Percentiles rank a stretch among this genome's conserved stretches.
Evolutionary conservation across 2,113 vertebrate species (phyloP).

Genomic region (Trochalopteron elliotii): DNA sequence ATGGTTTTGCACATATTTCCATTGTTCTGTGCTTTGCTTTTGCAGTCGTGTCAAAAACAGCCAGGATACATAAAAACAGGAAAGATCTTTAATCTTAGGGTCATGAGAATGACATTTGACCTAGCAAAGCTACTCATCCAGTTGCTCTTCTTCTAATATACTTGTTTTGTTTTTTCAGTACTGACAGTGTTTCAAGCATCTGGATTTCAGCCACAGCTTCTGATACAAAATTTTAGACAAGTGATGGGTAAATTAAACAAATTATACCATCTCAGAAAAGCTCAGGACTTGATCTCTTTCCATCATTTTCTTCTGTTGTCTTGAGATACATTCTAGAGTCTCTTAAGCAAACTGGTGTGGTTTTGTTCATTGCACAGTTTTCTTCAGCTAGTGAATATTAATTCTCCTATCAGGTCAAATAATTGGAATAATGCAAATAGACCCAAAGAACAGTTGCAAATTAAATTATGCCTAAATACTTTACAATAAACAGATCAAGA

Average conservation of each 20-base stretch:
- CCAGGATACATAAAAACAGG: constrained; percentile 52
- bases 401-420: neutral
- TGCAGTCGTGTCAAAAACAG: neutral
- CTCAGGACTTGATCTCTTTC: neutral
- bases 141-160: neutral
- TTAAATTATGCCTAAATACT: neutral
- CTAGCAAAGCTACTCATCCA: constrained; percentile 16
- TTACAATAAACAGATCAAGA: neutral
- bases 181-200: neutral
- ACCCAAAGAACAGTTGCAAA: neutral
- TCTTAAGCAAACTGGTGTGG: neutral
- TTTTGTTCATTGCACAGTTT: neutral
- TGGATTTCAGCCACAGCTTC: neutral
- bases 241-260: neutral
- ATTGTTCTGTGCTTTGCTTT: neutral
- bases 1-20: neutral
- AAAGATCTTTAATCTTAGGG: constrained; percentile 61
- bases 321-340: neutral
- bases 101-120: constrained; percentile 54
- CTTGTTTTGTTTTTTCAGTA: neutral
- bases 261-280: neutral
- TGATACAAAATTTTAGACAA: neutral
- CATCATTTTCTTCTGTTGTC: neutral
- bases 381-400: neutral
- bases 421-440: neutral